Percentiles rank a stretch among this genome's conserved stretches.
Evolutionary conservation across 2,888 invertebrate genomes (phyloP).

Genomic region (Crocallis elinguaria): DNA sequence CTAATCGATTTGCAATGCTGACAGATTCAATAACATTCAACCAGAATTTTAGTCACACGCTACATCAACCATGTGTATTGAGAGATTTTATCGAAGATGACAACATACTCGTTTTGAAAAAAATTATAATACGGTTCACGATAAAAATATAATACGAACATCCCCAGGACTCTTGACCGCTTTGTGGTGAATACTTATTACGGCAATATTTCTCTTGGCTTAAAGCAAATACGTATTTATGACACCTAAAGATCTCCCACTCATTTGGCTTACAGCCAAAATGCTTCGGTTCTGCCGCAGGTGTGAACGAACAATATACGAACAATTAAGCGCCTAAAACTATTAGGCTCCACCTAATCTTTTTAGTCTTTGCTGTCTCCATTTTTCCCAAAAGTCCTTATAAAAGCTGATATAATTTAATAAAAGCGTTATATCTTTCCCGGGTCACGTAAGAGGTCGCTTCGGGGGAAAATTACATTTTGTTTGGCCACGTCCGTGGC

Average conservation of each 20-base stretch:
- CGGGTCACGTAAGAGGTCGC: slow-evolving; percentile 82
- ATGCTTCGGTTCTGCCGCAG: slow-evolving; percentile 14
- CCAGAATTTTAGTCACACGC: too few species aligned
- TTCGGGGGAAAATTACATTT: slow-evolving; percentile 82
- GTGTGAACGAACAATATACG: slow-evolving; percentile 19
- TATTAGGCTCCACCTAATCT: slow-evolving; percentile 56
- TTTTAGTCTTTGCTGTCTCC: slow-evolving; percentile 63
- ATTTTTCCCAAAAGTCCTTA: slow-evolving; percentile 69
- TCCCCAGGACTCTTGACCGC: too few species aligned
- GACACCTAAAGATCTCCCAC: not conserved
- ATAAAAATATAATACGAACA: too few species aligned
- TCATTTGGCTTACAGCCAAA: slow-evolving; percentile 19
- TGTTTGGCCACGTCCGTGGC: slow-evolving; percentile 78
- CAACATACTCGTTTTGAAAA: too few species aligned
- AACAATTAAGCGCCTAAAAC: slow-evolving; percentile 42
- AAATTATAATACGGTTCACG: too few species aligned
- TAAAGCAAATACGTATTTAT: not conserved
- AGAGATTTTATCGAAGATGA: too few species aligned
- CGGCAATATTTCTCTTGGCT: too few species aligned
- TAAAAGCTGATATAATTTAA: slow-evolving; percentile 81
- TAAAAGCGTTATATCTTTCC: slow-evolving; percentile 81
- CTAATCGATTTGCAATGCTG: too few species aligned
- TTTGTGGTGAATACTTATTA: too few species aligned
- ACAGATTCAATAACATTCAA: too few species aligned
- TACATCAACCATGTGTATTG: too few species aligned